Evolutionary conservation across 2,888 invertebrate species (phyloP).

Genomic region (Morpho achilles): DNA sequence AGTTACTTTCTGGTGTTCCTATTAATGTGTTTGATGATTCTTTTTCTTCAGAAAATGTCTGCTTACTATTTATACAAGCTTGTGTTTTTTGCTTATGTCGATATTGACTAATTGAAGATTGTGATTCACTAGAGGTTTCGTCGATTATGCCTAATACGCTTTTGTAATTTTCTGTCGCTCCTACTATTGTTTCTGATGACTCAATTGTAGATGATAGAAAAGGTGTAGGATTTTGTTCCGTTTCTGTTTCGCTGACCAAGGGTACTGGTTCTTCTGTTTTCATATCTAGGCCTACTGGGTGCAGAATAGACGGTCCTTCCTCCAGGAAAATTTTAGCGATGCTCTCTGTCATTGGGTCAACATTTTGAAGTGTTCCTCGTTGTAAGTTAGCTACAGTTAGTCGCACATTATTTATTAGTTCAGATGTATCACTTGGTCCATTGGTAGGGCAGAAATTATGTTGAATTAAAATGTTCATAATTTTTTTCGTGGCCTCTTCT

Average conservation of each 20-base stretch:
- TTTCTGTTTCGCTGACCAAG: neutral
- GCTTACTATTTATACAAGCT: too few relatives aligned
- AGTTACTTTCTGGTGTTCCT: too few relatives aligned
- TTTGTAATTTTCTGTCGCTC: too few relatives aligned
- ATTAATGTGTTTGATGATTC: too few relatives aligned
- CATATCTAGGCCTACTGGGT: neutral
- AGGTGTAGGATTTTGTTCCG: neutral
- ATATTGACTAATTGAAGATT: too few relatives aligned
- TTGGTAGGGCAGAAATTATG: conserved; percentile 40
- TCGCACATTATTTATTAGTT: conserved; percentile 37
- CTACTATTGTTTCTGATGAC: too few relatives aligned
- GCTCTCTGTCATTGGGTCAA: conserved; percentile 43
- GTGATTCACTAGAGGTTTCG: too few relatives aligned
- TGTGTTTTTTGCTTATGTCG: too few relatives aligned
- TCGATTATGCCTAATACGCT: too few relatives aligned
- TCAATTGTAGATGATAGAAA: too few relatives aligned
- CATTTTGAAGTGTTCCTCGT: conserved; percentile 25
- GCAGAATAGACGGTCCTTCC: conserved; percentile 16
- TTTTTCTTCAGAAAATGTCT: neutral
- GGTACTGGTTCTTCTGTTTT: neutral
- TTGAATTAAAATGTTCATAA: conserved; percentile 42
- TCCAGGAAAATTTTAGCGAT: conserved; percentile 48
- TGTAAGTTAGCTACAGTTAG: conserved; percentile 37
- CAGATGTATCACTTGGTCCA: conserved; percentile 30
- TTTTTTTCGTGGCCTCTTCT: conserved; percentile 38